These are phyloP conservation scores for Drosophila nannoptera DNA, from an alignment of 1,140 invertebrate genomes.

Conservation along the genomic window DNA sequence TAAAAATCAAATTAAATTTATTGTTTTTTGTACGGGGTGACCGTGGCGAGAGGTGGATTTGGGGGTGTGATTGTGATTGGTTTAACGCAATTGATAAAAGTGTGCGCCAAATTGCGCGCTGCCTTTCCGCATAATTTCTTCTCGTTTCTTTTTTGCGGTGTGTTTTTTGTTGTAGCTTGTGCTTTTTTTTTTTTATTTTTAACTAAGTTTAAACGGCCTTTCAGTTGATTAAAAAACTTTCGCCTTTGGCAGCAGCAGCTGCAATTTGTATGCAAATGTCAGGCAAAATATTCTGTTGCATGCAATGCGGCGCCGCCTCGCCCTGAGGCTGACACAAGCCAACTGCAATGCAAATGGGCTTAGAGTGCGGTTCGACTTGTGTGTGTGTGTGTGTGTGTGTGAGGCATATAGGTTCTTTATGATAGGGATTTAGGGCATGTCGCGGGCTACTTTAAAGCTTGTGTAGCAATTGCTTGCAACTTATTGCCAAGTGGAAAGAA, in stretches of 20 bases:
- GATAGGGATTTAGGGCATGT: conserved; percentile 62
- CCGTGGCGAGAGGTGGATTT: not conserved
- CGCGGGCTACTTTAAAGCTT: conserved; percentile 61
- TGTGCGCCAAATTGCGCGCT: conserved; percentile 44
- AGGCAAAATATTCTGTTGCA: conserved; percentile 70
- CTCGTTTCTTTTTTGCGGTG: conserved; percentile 7
- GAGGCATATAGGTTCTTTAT: conserved; percentile 34
- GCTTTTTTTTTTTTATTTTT: conserved; percentile 47
- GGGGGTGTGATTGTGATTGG: conserved; percentile 1
- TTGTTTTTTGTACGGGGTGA: conserved; percentile 3
- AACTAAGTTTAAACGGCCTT: conserved; percentile 75
- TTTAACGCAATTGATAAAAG: conserved; percentile 35
- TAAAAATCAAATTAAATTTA: conserved; percentile 68
- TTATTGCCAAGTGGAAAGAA: conserved; percentile 14
- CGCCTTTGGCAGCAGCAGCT: conserved; percentile 46
- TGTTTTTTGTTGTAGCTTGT: conserved; percentile 3
- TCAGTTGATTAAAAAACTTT: conserved; percentile 77
- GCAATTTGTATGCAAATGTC: conserved; percentile 74
- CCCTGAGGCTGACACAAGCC: not conserved
- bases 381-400: conserved; percentile 4
- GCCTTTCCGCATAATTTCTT: conserved; percentile 61
- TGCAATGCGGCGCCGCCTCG: conserved; percentile 35
- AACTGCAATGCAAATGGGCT: conserved; percentile 12
- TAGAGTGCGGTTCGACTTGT: not conserved
- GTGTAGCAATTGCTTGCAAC: conserved; percentile 17